Conservation (phyloP, 2,113 vertebrate genomes). For the Chaenogobius annularis region DNA sequence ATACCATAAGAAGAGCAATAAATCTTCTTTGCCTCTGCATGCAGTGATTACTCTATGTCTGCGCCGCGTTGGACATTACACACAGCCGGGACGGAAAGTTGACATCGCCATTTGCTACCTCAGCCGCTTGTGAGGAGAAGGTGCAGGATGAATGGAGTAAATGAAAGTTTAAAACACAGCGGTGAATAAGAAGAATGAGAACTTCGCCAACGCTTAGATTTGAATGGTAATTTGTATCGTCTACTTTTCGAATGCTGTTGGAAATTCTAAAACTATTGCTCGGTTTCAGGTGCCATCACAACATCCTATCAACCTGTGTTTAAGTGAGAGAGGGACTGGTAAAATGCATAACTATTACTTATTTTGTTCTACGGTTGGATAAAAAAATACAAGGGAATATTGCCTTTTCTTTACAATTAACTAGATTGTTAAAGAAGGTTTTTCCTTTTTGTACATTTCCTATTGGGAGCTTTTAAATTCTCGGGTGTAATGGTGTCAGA, state of each 20-base stretch:
- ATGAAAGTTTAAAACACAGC: constrained; percentile 41
- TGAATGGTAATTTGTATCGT: constrained; percentile 64
- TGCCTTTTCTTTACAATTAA: neutral
- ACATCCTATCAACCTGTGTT: neutral
- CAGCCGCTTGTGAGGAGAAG: constrained; percentile 33
- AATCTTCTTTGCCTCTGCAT: constrained; percentile 46
- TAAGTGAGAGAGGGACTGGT: neutral
- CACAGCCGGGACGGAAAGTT: constrained; percentile 43
- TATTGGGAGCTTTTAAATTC: neutral
- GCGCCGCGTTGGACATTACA: constrained; percentile 53
- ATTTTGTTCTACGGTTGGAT: neutral
- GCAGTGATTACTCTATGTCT: constrained; percentile 57
- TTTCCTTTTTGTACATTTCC: neutral
- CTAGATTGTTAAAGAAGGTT: no score
- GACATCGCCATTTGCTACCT: constrained; percentile 60
- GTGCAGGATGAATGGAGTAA: constrained; percentile 21
- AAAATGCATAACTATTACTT: neutral
- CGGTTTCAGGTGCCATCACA: neutral
- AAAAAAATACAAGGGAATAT: neutral
- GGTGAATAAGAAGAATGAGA: constrained; percentile 37
- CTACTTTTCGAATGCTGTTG: neutral
- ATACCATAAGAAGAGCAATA: constrained; percentile 54
- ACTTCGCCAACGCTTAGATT: constrained; percentile 39
- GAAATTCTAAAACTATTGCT: neutral
- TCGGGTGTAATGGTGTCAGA: neutral